Evolutionary conservation across 2,797 vertebrate species (phyloP), one percentile per base, ranked within the genome.

Genomic region (Arnoldichthys spilopterus): DNA sequence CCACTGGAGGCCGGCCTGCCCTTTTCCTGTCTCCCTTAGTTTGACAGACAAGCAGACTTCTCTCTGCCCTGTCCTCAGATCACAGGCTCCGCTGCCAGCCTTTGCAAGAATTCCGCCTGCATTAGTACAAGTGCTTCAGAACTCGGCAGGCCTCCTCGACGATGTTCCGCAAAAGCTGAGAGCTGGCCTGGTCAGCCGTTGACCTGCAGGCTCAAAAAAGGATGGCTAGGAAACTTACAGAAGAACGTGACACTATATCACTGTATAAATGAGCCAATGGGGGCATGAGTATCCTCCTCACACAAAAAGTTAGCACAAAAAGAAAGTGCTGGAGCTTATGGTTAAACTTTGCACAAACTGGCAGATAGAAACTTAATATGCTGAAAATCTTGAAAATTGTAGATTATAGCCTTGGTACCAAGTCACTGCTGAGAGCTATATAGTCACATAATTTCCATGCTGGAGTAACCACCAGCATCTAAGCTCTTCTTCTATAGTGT

Each of bases 1-100:
- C 90, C 91, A 91, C 90, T 87, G 86, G 64, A 91, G 91, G 90
- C 90, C 91, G 91, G 91, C 91, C 90, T 92, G 91, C 91, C 92
- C 90, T 92, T 93, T 93, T 88, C 62, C 73, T 70, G 47, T 83
- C 75, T 75, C 71, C 88, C 87, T 84, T 90, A 89, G 90, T 84
- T 90, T 90, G 90, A 91, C 90, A 91, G 91, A 93, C 86, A 91
- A 86, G 87, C 84, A 89, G 89, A 89, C 89, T 82, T 90, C 83
- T 76, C 45, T 72, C 49, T 88, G 83, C 88, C 86, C 86, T 86
- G 83, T 72, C 86, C 89, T 88, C 90, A 92, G 89, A 93, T 93
- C 91, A 93, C 88, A 92, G 82, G 85, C 87, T 91, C 88, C 89
- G 85, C 89, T 84, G 79, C 85, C 87, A 87, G 84, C 84, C 74